Conservation (phyloP, 2,888 invertebrate species). For the Chymomyza fuscimana region DNA sequence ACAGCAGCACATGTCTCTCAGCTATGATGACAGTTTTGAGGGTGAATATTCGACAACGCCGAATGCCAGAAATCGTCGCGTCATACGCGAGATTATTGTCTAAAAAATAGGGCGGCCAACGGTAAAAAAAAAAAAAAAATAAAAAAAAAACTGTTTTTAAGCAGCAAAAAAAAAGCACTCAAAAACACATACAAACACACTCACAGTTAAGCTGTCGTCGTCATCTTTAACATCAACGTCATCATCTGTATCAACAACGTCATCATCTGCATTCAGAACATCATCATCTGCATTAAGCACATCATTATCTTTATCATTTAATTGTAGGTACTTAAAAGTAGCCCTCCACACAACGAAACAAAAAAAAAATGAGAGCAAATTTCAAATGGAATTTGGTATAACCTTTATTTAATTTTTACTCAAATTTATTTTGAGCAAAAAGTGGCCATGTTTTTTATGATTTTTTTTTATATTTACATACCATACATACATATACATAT, state of each 20-base stretch:
- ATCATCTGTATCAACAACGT: background rate
- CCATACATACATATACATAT: conserved; percentile 11
- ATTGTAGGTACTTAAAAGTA: background rate
- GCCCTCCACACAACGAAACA: conserved; percentile 12
- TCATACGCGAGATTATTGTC: conserved; percentile 96
- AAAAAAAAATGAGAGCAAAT: conserved; percentile 27
- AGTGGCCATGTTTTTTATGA: conserved; percentile 62
- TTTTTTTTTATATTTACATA: conserved; percentile 30
- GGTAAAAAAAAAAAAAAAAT: background rate
- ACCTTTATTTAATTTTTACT: conserved; percentile 42
- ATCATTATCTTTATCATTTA: conserved; percentile 6
- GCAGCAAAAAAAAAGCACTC: conserved; percentile 16
- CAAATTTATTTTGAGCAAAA: conserved; percentile 45
- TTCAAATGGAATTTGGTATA: conserved; percentile 3
- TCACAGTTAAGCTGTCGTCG: conserved; percentile 20
- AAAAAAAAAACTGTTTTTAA: conserved; percentile 13
- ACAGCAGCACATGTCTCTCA: conserved; percentile 91
- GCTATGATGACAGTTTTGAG: conserved; percentile 95
- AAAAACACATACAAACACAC: conserved; percentile 17
- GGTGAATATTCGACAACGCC: conserved; percentile 97
- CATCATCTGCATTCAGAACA: conserved; percentile 8
- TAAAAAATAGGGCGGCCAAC: conserved; percentile 53
- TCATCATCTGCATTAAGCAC: conserved; percentile 7
- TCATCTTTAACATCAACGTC: conserved; percentile 14
- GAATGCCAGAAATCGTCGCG: conserved; percentile 93